phyloP scores from a whole-genome alignment of 2,888 invertebrate species.

The Microplitis deprimator region DNA sequence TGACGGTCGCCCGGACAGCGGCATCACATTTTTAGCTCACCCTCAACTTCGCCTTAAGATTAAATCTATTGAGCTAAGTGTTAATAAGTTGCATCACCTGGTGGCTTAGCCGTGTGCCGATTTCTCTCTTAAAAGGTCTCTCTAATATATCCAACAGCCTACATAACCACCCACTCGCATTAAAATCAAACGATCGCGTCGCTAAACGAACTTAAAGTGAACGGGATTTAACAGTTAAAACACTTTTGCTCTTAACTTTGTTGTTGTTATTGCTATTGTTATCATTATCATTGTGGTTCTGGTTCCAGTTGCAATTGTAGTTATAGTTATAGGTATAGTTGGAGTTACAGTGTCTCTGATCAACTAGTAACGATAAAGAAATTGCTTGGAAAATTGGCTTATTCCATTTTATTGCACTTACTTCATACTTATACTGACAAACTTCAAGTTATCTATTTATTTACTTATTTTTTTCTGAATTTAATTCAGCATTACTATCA shows the following conservation, averaged over 20 bases:
- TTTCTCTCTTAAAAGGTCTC: slow-evolving; percentile 14
- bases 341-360: slow-evolving; percentile 47
- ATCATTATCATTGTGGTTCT: not conserved
- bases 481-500: too few species aligned
- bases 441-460: slow-evolving; percentile 48
- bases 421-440: slow-evolving; percentile 57
- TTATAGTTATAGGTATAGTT: not conserved
- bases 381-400: slow-evolving; percentile 69
- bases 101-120: not conserved
- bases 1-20: not conserved
- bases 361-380: slow-evolving; percentile 63
- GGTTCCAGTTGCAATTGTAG: not conserved
- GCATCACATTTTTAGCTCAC: not conserved
- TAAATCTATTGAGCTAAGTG: not conserved
- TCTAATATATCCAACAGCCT: slow-evolving; percentile 34
- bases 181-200: slow-evolving; percentile 4
- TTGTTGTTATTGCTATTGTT: not conserved
- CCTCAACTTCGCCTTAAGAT: not conserved
- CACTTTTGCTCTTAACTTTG: slow-evolving; percentile 6
- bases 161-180: slow-evolving; percentile 47
- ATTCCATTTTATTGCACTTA: slow-evolving; percentile 61
- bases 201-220: slow-evolving; percentile 19
- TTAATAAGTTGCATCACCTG: slow-evolving; percentile 38
- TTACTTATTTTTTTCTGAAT: not conserved
- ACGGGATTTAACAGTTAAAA: slow-evolving; percentile 12